Percentiles rank a stretch among this genome's conserved stretches.
phyloP scores from a whole-genome alignment of 2,888 invertebrate species.

The Aporophyla lueneburgensis region DNA sequence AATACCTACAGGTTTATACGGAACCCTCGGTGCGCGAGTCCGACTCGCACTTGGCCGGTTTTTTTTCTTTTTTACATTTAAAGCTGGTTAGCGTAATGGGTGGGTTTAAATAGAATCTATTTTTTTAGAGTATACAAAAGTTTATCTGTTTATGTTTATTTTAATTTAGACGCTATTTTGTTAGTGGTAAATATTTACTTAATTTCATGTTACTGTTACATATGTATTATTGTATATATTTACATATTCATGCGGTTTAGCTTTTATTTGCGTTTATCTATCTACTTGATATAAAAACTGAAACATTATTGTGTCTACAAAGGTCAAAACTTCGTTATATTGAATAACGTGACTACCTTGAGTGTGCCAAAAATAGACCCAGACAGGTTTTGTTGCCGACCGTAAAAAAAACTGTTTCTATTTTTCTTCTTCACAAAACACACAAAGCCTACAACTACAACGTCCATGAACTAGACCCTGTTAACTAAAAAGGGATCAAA shows the following conservation, averaged over 20 bases:
- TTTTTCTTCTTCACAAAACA: conserved; percentile 8
- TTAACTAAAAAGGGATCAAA: conserved; percentile 58
- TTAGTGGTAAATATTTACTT: not conserved
- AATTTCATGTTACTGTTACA: not conserved
- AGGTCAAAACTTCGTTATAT: not conserved
- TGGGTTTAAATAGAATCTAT: conserved; percentile 4
- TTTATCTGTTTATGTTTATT: not conserved
- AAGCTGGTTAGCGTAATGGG: not conserved
- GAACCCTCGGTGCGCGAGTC: too few relatives aligned
- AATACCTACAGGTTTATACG: too few relatives aligned
- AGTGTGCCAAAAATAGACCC: not conserved
- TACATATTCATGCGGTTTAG: not conserved
- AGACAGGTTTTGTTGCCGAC: not conserved
- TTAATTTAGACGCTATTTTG: not conserved
- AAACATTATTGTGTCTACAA: not conserved
- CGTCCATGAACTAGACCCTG: conserved; percentile 29
- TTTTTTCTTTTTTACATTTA: conserved; percentile 17
- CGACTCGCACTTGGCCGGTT: too few relatives aligned
- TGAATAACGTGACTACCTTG: not conserved
- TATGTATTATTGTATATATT: too few relatives aligned
- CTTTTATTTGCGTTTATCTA: too few relatives aligned
- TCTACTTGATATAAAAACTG: not conserved
- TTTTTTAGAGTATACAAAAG: not conserved
- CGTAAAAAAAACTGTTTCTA: not conserved
- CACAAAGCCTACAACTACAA: conserved; percentile 12